Conservation (phyloP, 2,113 vertebrate species). For the Brachirus orientalis region DNA sequence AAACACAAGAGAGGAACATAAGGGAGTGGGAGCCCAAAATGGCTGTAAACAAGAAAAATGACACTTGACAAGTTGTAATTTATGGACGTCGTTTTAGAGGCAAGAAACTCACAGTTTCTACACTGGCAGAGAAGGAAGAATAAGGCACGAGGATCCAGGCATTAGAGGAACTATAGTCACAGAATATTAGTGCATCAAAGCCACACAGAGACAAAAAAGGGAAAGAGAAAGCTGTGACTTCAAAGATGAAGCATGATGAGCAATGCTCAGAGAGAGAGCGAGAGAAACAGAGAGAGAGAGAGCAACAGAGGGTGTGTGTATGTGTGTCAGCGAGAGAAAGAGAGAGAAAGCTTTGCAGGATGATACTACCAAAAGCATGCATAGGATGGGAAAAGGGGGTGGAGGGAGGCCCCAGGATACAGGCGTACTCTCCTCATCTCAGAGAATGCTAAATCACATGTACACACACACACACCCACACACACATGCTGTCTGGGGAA, state of each 20-base stretch:
- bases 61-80: slow-evolving; percentile 86
- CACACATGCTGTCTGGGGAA: slow-evolving; percentile 52
- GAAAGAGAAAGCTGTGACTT: slow-evolving; percentile 73
- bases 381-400: slow-evolving; percentile 20
- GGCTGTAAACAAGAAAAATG: slow-evolving; percentile 85
- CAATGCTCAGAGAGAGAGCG: slow-evolving; percentile 51
- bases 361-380: slow-evolving; percentile 73
- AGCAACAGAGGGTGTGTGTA: slow-evolving; percentile 43
- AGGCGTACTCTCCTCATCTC: slow-evolving; percentile 69
- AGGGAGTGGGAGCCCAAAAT: slow-evolving; percentile 76
- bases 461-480: slow-evolving; percentile 48
- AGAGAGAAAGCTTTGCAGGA: slow-evolving; percentile 62
- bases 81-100: slow-evolving; percentile 80
- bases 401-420: slow-evolving; percentile 70
- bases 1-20: slow-evolving; percentile 76
- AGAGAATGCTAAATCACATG: slow-evolving; percentile 75
- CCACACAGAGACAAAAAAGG: slow-evolving; percentile 65
- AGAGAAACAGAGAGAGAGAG: slow-evolving; percentile 37
- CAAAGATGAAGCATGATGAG: slow-evolving; percentile 76
- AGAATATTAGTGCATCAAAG: slow-evolving; percentile 83
- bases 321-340: slow-evolving; percentile 32
- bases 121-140: slow-evolving; percentile 71
- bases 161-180: slow-evolving; percentile 80
- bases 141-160: slow-evolving; percentile 70
- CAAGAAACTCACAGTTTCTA: slow-evolving; percentile 73